These are phyloP conservation scores for Oscheius sp. DNA, from an alignment of 2,888 invertebrate genomes.

Conservation along the genomic window DNA sequence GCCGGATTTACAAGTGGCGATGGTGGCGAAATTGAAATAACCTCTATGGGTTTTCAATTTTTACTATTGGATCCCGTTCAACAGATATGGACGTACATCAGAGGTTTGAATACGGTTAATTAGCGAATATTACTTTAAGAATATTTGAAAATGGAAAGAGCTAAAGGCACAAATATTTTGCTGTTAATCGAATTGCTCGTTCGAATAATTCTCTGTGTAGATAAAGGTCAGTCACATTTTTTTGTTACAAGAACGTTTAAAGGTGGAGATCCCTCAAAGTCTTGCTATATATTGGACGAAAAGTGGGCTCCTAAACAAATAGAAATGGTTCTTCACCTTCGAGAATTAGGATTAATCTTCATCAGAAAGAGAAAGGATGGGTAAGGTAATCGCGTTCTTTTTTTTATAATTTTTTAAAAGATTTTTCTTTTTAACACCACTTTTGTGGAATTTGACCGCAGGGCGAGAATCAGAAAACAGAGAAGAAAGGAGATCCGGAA, in stretches of 20 bases:
- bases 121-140: slow-evolving; percentile 39
- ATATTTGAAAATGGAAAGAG: slow-evolving; percentile 52
- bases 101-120: slow-evolving; percentile 79
- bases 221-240: slow-evolving; percentile 40
- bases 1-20: slow-evolving; percentile 87
- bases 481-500: slow-evolving; percentile 77
- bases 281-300: slow-evolving; percentile 49
- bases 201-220: slow-evolving; percentile 51
- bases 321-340: slow-evolving; percentile 90
- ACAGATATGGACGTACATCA: slow-evolving; percentile 96
- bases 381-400: slow-evolving; percentile 37
- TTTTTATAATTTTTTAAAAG: slow-evolving; percentile 32
- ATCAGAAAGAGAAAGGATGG: slow-evolving; percentile 71
- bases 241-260: not conserved
- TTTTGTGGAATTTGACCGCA: slow-evolving; percentile 56
- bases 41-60: slow-evolving; percentile 90
- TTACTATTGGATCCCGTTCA: slow-evolving; percentile 90
- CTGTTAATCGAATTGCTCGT: slow-evolving; percentile 54
- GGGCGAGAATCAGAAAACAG: slow-evolving; percentile 36
- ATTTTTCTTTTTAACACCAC: slow-evolving; percentile 67
- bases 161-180: slow-evolving; percentile 43
- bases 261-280: slow-evolving; percentile 49
- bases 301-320: slow-evolving; percentile 58
- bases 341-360: slow-evolving; percentile 97
- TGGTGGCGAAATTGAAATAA: slow-evolving; percentile 65